Percentiles rank a stretch among this genome's conserved stretches.
phyloP scores from a whole-genome alignment of 2,113 vertebrate genomes.

The Cygnus atratus region DNA sequence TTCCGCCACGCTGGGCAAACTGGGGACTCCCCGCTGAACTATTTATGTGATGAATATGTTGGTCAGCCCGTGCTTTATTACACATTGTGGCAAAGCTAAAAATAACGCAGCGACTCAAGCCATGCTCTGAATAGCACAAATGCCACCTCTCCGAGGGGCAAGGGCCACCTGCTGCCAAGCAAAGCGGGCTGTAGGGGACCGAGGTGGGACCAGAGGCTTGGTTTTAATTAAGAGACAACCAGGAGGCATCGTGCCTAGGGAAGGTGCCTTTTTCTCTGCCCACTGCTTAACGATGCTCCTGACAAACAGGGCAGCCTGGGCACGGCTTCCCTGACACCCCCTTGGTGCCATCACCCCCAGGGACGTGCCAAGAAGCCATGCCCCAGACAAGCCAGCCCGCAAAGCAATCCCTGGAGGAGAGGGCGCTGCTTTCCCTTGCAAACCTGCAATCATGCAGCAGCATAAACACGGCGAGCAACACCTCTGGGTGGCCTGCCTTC shows the following conservation, averaged over 20 bases:
- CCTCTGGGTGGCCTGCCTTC: not conserved
- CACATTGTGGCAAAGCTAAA: not conserved
- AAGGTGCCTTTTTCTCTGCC: not conserved
- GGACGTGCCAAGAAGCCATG: rapidly evolving
- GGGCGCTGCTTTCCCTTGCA: not conserved
- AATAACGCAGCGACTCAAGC: rapidly evolving
- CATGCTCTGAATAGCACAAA: not conserved
- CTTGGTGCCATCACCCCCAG: not conserved
- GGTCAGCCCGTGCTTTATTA: rapidly evolving
- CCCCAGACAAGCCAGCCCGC: not conserved
- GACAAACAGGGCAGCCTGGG: rapidly evolving
- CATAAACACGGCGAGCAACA: not conserved
- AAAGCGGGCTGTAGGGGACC: not conserved
- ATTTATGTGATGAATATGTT: rapidly evolving
- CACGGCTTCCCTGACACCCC: rapidly evolving
- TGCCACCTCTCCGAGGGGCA: rapidly evolving
- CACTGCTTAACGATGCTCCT: not conserved
- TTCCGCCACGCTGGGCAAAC: not conserved
- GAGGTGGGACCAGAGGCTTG: rapidly evolving
- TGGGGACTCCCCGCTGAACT: not conserved
- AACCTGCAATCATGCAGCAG: not conserved
- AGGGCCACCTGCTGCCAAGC: rapidly evolving
- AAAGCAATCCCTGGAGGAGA: not conserved
- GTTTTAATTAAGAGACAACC: not conserved
- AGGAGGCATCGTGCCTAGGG: rapidly evolving